Base-by-base conservation (phyloP, 2,797 vertebrate genomes). In the Sebastes reedi region DNA sequence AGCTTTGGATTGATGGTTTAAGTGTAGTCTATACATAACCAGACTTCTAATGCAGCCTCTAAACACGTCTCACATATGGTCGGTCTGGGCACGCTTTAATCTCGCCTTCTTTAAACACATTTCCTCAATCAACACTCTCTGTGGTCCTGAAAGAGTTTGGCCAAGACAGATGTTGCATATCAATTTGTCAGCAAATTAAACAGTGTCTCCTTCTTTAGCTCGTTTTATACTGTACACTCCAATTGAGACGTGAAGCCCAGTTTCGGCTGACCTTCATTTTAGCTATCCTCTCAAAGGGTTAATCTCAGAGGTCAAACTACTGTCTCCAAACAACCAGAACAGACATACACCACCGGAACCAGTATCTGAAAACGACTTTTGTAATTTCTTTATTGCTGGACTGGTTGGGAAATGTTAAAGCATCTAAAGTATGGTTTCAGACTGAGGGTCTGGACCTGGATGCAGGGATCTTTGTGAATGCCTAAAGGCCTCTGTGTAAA, bases 1-100 rank as follows among this genome's bases (percentile, higher is more conserved):
- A 73, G 89, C 67, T 87, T 85, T 82, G 70, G 75, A 74, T 77
- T 69, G 84, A 81, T 85, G 86, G 89, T 92, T 91, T 88, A 88
- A 86, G 80, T 81, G 77, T 82, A 67, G 90, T 90, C 80, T 83
- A 73, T 81, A 80, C 85, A 85, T 79, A 87, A 90, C 80, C 80
- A 39, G 83, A 87, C 87, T 82, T 88, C 72, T 83, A 89, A 87
- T 82, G 72, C 85, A 68, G 80, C 77, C 56, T 72, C 72, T 82
- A 81, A 92, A 82, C 86, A 73, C 85, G 62, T 74, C 80, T 72
- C 60, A 2, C 91, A 89, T 90, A 89, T 81, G 89, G 79, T 80
- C 80, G 8, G 74, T 71, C 32, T 60, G 64, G 83, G 30, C 54
- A 32, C 81, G 61, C 58, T 82, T 83, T 86, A 87, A 88, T 91